Conservation (phyloP, 2,888 invertebrate genomes). For the Andrena bicolor region DNA sequence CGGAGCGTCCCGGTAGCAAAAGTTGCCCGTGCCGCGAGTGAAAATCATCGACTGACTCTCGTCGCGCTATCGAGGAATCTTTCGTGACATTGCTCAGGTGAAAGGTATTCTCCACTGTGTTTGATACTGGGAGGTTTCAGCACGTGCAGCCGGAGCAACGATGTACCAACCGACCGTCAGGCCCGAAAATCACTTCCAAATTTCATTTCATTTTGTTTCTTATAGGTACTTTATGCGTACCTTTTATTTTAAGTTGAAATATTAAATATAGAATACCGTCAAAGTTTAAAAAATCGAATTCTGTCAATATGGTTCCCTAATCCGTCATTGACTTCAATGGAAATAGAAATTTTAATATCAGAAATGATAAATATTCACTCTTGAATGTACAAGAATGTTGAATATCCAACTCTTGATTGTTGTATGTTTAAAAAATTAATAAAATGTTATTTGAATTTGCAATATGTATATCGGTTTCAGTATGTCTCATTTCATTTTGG, state of each 20-base stretch:
- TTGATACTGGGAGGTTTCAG: slow-evolving; percentile 55
- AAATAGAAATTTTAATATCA: no score
- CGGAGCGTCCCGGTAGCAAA: slow-evolving; percentile 43
- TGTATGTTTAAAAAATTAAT: no score
- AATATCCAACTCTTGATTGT: no score
- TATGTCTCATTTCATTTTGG: no score
- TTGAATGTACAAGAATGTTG: no score
- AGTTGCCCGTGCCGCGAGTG: slow-evolving; percentile 60
- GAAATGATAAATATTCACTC: no score
- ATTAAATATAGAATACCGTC: not conserved
- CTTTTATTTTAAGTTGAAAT: not conserved
- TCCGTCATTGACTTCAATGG: no score
- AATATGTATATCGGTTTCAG: no score
- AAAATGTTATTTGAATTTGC: no score
- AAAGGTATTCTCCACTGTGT: slow-evolving; percentile 71
- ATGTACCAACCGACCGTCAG: slow-evolving; percentile 8
- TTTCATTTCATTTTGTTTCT: not conserved
- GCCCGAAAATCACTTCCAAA: slow-evolving; percentile 1
- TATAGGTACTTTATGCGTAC: not conserved
- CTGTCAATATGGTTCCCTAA: no score
- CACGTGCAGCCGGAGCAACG: slow-evolving; percentile 45
- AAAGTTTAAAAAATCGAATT: no score
- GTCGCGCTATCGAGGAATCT: slow-evolving; percentile 68
- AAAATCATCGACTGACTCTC: slow-evolving; percentile 75
- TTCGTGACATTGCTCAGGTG: slow-evolving; percentile 76